Conservation (phyloP, 2,113 vertebrate genomes). For the Chrysochloris asiatica region DNA sequence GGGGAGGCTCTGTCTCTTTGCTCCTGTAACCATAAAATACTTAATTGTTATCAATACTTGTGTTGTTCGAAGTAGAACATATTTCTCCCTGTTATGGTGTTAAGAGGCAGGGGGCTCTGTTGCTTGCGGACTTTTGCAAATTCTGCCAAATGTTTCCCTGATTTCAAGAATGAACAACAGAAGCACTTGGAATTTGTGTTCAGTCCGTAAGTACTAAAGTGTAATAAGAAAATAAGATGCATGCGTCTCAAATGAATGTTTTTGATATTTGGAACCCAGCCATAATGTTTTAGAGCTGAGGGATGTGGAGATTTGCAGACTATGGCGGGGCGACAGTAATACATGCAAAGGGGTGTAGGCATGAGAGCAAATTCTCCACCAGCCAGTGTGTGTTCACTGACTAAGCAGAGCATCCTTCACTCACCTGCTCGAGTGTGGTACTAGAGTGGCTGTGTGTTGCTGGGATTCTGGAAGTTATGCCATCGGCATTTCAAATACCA, state of each 20-base stretch:
- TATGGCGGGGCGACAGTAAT: too few relatives aligned
- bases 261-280: background rate
- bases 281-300: background rate
- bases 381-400: too few relatives aligned
- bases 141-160: background rate
- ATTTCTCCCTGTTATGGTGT: background rate
- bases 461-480: too few relatives aligned
- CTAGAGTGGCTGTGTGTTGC: too few relatives aligned
- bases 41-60: background rate
- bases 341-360: too few relatives aligned
- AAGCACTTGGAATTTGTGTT: background rate
- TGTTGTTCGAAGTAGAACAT: background rate
- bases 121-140: background rate
- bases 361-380: too few relatives aligned
- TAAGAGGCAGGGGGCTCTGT: background rate
- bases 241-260: too few relatives aligned
- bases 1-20: background rate
- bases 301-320: too few relatives aligned
- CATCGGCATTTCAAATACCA: too few relatives aligned
- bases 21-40: background rate
- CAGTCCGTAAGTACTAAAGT: background rate
- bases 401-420: too few relatives aligned
- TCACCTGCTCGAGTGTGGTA: too few relatives aligned
- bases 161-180: slow-evolving; percentile 21
- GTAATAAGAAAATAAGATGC: background rate